Percentiles rank a stretch among this genome's conserved stretches.
Conservation (phyloP, 2,113 vertebrate genomes). For the Cheilinus undulatus region DNA sequence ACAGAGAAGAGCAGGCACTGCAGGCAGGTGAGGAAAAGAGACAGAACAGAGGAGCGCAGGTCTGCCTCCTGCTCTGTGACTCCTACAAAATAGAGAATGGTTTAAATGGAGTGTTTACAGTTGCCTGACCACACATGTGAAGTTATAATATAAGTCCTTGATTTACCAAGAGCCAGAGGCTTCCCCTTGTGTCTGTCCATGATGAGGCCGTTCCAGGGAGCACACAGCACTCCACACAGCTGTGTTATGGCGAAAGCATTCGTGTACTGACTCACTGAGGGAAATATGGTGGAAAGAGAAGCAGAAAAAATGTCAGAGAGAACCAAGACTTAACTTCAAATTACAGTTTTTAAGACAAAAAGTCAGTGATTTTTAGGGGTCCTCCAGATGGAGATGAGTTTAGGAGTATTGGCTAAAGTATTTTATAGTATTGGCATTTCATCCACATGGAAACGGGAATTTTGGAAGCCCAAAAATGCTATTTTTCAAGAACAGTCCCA, state of each 20-base stretch:
- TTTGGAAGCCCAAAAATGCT: too few species aligned
- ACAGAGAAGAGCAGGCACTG: slow-evolving; percentile 82
- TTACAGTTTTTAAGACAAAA: neutral
- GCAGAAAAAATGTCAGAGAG: too few species aligned
- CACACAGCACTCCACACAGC: slow-evolving; percentile 86
- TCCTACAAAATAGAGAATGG: slow-evolving; percentile 7
- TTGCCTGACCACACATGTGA: too few species aligned
- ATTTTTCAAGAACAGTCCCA: too few species aligned
- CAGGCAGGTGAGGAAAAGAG: slow-evolving; percentile 10
- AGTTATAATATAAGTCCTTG: neutral
- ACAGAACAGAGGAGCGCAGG: slow-evolving; percentile 58
- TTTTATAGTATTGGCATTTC: too few species aligned
- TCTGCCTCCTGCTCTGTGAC: slow-evolving; percentile 62
- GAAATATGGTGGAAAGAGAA: neutral
- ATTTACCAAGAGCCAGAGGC: slow-evolving; percentile 46
- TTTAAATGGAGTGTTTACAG: neutral
- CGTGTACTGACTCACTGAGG: slow-evolving; percentile 87
- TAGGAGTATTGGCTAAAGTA: too few species aligned
- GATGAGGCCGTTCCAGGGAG: slow-evolving; percentile 88
- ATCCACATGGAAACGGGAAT: too few species aligned
- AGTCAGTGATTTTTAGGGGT: neutral
- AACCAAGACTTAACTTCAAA: neutral
- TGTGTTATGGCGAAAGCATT: slow-evolving; percentile 89
- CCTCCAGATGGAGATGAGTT: too few species aligned
- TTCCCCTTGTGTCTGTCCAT: slow-evolving; percentile 85